Evolutionary conservation across 2,888 invertebrate species (phyloP), one percentile per base, ranked within the genome.

Genomic region (Aporophyla nigra): DNA sequence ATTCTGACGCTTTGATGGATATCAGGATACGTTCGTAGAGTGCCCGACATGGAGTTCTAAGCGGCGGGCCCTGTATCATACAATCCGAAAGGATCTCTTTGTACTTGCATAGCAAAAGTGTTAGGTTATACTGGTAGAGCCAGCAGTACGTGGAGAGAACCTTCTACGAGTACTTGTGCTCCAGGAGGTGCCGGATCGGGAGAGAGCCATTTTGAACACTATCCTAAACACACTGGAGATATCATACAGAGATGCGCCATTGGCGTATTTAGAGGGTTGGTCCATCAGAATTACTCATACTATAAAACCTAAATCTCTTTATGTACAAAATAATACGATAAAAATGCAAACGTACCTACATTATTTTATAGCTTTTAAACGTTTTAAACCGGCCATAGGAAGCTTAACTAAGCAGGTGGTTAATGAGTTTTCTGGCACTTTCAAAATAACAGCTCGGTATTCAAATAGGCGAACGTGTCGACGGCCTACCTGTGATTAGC

Each of bases 401-500:
- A 71, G 72, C 70, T 84, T 76, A 84, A 87, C 85, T 82, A 86
- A 88, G 80, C 85, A 83, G 83, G 70, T 65, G 78, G 81, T 83
- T 90, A 92, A 91, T 91, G 91, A 92, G 90, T 91, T 91, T 91
- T 90, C 89, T 87, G 91, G 90, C 85, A 92, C 86, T 90, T 88
- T 86, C 91, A 92, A 92, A 93, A 91, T 92, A 92, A 91, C 91
- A 87, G 91, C 91, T 93, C 90, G 92, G 92, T 93, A 94, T 94
- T 94, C 93, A 92, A 93, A 93, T 92, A 91, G 91, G 92, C 89
- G 90, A 92, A 94, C 94, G 93, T 94, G 95, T 94, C 91, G 94
- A 93, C 93, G 90, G 92, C 93, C 93, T 94, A 94, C 94, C 95
- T 93, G 95, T 95, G 95, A 96, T 96, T 95, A 96, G 94, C 93